These are phyloP conservation scores for Thyatira batis DNA, from an alignment of 2,888 invertebrate species.

Conservation along the genomic window DNA sequence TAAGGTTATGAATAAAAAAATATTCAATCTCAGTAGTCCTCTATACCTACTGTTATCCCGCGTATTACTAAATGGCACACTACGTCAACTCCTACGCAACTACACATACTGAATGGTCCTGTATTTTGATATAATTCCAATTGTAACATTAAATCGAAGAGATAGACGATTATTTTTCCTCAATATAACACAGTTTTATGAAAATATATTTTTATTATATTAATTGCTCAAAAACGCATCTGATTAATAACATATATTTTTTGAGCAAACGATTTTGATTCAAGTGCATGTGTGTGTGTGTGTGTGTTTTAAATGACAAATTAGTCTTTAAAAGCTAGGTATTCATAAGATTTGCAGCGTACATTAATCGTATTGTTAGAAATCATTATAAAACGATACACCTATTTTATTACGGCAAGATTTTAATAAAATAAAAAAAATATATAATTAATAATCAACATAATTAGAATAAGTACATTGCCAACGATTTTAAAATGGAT, in stretches of 20 bases:
- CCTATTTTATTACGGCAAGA: slow-evolving; percentile 34
- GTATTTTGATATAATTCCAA: slow-evolving; percentile 47
- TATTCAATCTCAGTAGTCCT: slow-evolving; percentile 12
- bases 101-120: slow-evolving; percentile 47
- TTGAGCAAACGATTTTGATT: slow-evolving; percentile 35
- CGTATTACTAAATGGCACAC: slow-evolving; percentile 46
- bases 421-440: slow-evolving; percentile 39
- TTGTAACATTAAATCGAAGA: slow-evolving; percentile 45
- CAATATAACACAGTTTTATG: slow-evolving; percentile 48
- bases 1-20: slow-evolving; percentile 13
- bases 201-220: slow-evolving; percentile 56
- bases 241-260: slow-evolving; percentile 16
- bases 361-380: slow-evolving; percentile 15
- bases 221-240: slow-evolving; percentile 32
- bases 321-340: slow-evolving; percentile 24
- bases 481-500: slow-evolving; percentile 35
- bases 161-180: slow-evolving; percentile 33
- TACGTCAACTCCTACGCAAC: slow-evolving; percentile 21
- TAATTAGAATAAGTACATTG: slow-evolving; percentile 57
- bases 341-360: slow-evolving; percentile 59
- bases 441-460: slow-evolving; percentile 45
- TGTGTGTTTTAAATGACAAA: slow-evolving; percentile 6
- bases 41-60: slow-evolving; percentile 7
- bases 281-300: slow-evolving; percentile 17
- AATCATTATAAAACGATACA: slow-evolving; percentile 15